Conservation (phyloP, 1,140 invertebrate genomes). For the Ylistrum balloti region DNA sequence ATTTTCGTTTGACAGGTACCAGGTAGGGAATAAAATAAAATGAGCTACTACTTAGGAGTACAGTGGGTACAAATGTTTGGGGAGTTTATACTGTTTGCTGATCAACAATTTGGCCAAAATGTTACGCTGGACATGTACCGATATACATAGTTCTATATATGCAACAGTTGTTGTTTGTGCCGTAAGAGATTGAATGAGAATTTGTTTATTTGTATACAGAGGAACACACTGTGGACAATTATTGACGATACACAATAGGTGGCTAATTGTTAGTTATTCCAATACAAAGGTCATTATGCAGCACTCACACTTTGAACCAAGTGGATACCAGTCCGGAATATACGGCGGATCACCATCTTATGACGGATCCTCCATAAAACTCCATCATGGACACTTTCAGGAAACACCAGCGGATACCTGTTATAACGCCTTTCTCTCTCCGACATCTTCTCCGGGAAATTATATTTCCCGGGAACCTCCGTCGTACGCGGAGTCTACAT, state of each 20-base stretch:
- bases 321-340: conserved; percentile 67
- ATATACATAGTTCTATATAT: conserved; percentile 38
- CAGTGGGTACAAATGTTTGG: conserved; percentile 26
- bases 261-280: conserved; percentile 32
- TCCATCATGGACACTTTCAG: conserved; percentile 69
- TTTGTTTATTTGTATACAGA: conserved; percentile 57
- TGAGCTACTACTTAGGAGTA: conserved; percentile 5
- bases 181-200: conserved; percentile 55
- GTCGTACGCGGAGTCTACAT: conserved; percentile 71
- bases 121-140: conserved; percentile 16
- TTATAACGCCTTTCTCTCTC: conserved; percentile 66
- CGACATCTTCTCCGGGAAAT: conserved; percentile 59
- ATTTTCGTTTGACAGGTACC: conserved; percentile 41
- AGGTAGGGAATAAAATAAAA: conserved; percentile 45
- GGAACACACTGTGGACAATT: conserved; percentile 35
- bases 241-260: conserved; percentile 41
- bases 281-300: conserved; percentile 61
- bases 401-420: conserved; percentile 66
- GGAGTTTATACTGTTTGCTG: conserved; percentile 14
- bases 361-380: conserved; percentile 68
- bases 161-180: conserved; percentile 45
- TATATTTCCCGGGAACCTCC: conserved; percentile 71
- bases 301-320: conserved; percentile 65
- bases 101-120: conserved; percentile 33
- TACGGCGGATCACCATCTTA: conserved; percentile 66